Base-by-base conservation (phyloP, 2,113 vertebrate genomes). In the Calonectris borealis region DNA sequence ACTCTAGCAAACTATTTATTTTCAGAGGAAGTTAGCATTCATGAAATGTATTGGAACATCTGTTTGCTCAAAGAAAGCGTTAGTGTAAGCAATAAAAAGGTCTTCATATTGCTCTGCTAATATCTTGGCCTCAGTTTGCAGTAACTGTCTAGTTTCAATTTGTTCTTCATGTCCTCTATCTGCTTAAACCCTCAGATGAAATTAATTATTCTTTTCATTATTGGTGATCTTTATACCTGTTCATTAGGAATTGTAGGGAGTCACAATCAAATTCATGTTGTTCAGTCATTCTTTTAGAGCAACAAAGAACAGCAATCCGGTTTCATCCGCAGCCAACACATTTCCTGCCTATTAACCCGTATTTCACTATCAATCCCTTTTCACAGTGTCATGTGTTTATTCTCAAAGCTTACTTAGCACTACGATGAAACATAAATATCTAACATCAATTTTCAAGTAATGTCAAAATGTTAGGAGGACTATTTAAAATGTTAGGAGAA, bases 1-100 rank as follows among this genome's bases (percentile, higher is more conserved):
- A 69, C n/a, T 64, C 51, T 68, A 94, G 27, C 54, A 86, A 94
- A 48, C 40, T 71, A 62, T 77, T 82, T 94, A 84, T 93, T 97
- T 96, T 69, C 61, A 61, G 73, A 91, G 83, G 46, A 85, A 87
- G 65, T 87, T 92, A 96, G 14, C 70, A 91, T 95, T 96, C 77
- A 66, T 89, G 65, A 84, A 77, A 86, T 94, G 44, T 72, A 57
- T 75, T 82, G 1, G 65, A 95, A 89, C 77, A 88, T 95, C 94
- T 97, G 88, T 90, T 96, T 95, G 91, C 57, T 92, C 55, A 88
- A 68, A 78, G 61, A 94, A 75, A 51, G 14, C 38, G 48, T 68
- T 84, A 81, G 16, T 86, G 31, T 90, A 88, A 93, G 71, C 79
- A 84, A 16, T 65, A 88, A 88, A 88, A 80, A 78, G 36, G 10